Evolutionary conservation across 2,797 vertebrate species (phyloP), one percentile per base, ranked within the genome.

Genomic region (Takifugu rubripes): DNA sequence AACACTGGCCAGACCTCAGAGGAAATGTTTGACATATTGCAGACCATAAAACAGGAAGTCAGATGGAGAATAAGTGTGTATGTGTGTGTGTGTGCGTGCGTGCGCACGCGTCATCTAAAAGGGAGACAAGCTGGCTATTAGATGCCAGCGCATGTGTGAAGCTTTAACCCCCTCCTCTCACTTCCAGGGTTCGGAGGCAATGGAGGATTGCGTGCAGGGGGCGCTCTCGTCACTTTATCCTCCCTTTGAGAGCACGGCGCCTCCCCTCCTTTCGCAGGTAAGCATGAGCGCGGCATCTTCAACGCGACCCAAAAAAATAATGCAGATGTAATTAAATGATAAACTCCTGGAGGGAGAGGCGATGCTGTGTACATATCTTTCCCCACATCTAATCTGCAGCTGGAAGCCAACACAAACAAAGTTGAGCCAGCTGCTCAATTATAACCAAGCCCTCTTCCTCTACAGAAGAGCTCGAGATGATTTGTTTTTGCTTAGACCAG

Each of bases 181-280:
- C 49, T 31, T 47, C 15, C 49, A 97, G 94, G 94, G 93, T 81
- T 94, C 94, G 3, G 94, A 96, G 83, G 94, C 94, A 1, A 94
- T 97, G 86, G 95, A 97, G 81, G 95, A 95, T 74, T 97, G 94
- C 54, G 93, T 97, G 33, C 94, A 97, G 89, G 94, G 93, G 88
- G 94, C 94, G 1, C 91, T 97, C 2, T 94, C 95, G 0, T 93
- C 94, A 5, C 91, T 97, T 51, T 97, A 96, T 54, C 95, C 95
- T 12, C 95, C 95, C 0, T 97, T 96, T 25, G 94, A 96, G 85
- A 94, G 92, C 60, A 97, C 94, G 0, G 95, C 95, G 0, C 94
- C 94, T 0, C 94, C 94, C 2, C 90, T 97, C 44, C 89, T 97
- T 62, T 94, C 93, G 54, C 95, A 97, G 88, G 94, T 93, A 69